Base-by-base conservation (phyloP, 2,797 vertebrate genomes). In the Cynodonichthys magdalenae region DNA sequence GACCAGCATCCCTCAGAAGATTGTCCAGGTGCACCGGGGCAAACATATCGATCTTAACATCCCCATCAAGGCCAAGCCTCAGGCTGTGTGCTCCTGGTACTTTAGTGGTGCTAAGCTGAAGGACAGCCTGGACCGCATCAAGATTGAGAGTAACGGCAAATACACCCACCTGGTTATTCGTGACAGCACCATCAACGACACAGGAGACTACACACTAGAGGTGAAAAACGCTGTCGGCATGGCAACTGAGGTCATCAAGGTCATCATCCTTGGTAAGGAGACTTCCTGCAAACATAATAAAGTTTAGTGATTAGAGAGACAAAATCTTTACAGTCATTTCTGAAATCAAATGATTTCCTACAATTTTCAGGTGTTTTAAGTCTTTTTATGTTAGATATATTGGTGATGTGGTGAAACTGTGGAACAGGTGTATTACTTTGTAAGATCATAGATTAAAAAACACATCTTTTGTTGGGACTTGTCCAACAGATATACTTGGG, bases 221-320 rank as follows among this genome's bases (percentile, higher is more conserved):
- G 87, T 99, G 80, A 99, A 99, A 85, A 99, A 99, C 53, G 79
- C 93, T 47, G 72, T 92, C n/a, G 97, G 96, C 86, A 88, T 90
- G 58, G 93, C 93, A 68, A 93, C 88, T 1, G 97, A 99, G 71
- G 91, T 94, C 57, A 86, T 99, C 85, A 98, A 96, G 83, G 93
- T 99, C 81, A 94, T 99, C 83, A 98, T 99, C 83, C 96, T 99
- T 14, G 98, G 97, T 99, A 92, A 95, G 96, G 24, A 73, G 24
- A 49, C 14, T n/a, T 56, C 18, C 20, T 12, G 39, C 29, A 54
- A 20, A 41, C 34, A 18, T 47, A 19, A 9, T 9, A 3, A 39
- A 31, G 47, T 47, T 11, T 1, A 8, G 11, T 29, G 5, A 29
- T 28, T 50, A 39, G 19, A 36, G 34, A 39, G 36, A 1, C 11